Conservation (phyloP, 2,888 invertebrate genomes). For the Amphipyra berbera region DNA sequence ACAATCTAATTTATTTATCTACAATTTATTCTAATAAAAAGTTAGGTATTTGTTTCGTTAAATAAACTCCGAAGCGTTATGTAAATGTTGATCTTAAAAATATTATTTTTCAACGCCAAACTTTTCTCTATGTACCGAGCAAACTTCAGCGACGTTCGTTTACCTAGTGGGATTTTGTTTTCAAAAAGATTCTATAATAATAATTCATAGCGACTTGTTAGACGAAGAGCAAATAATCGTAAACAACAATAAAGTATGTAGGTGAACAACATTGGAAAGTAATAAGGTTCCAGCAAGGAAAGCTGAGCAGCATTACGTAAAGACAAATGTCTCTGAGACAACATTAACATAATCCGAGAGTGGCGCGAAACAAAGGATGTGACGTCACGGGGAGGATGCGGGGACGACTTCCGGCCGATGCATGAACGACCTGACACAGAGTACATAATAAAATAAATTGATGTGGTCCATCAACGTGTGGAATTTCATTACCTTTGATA, state of each 20-base stretch:
- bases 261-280: conserved; percentile 79
- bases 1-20: too few relatives aligned
- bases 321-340: conserved; percentile 86
- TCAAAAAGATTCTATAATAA: conserved; percentile 24
- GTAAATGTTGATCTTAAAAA: conserved; percentile 45
- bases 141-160: conserved; percentile 21
- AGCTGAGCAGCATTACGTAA: conserved; percentile 79
- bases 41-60: neutral
- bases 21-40: neutral
- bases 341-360: conserved; percentile 86
- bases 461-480: conserved; percentile 71
- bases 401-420: conserved; percentile 70
- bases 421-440: conserved; percentile 54
- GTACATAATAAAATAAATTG: conserved; percentile 68
- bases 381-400: conserved; percentile 70
- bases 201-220: conserved; percentile 38
- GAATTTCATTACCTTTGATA: conserved; percentile 70
- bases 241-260: conserved; percentile 76
- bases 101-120: conserved; percentile 30
- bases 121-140: conserved; percentile 29
- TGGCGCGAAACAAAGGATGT: conserved; percentile 80
- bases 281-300: conserved; percentile 74
- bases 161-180: conserved; percentile 27
- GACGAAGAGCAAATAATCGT: conserved; percentile 66
- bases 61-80: conserved; percentile 20